phyloP scores from a whole-genome alignment of 2,113 vertebrate genomes.

The Tiliqua scincoides region DNA sequence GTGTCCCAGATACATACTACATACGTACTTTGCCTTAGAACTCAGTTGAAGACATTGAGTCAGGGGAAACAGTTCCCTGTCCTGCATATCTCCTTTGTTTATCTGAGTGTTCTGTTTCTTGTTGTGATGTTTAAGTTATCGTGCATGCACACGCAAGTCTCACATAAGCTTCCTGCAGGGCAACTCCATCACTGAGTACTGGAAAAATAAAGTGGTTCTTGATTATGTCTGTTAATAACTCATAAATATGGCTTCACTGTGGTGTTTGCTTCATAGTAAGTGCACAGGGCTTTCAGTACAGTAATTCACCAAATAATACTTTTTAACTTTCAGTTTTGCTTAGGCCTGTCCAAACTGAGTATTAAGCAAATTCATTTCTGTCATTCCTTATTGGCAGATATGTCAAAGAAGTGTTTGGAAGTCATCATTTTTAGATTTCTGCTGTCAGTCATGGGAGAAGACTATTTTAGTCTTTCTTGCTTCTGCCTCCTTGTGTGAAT shows the following conservation, averaged over 20 bases:
- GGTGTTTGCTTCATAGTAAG: background rate
- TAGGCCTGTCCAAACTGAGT: background rate
- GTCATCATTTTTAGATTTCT: background rate
- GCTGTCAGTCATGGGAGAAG: background rate
- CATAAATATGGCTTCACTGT: background rate
- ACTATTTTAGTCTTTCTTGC: background rate
- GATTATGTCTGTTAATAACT: background rate
- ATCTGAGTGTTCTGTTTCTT: background rate
- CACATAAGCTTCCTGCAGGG: background rate
- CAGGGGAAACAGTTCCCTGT: background rate
- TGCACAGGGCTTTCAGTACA: background rate
- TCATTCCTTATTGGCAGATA: background rate
- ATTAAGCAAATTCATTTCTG: background rate
- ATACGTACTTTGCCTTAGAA: background rate
- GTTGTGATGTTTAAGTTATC: background rate
- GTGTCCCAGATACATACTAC: background rate
- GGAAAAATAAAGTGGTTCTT: background rate
- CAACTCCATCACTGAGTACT: background rate
- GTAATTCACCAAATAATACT: background rate
- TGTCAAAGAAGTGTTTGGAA: background rate
- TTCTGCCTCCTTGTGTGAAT: background rate
- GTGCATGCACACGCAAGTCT: background rate
- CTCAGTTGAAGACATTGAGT: background rate
- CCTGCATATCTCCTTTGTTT: background rate
- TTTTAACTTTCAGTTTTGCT: background rate